phyloP scores from a whole-genome alignment of 2,888 invertebrate species.

The Erebia ligea region DNA sequence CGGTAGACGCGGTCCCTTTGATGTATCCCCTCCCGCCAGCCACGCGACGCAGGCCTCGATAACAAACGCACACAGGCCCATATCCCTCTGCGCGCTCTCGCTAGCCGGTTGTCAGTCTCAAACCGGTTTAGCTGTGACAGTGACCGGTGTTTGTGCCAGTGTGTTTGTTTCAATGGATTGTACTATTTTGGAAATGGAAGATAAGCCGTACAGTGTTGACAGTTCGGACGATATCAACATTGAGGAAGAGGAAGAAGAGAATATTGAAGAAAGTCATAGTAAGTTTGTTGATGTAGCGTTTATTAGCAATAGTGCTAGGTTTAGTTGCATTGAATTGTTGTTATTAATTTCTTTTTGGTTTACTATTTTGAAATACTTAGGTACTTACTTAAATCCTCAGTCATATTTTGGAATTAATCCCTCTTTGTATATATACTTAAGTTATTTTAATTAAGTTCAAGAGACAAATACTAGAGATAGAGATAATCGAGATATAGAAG shows the following conservation, averaged over 20 bases:
- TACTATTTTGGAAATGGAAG: slow-evolving; percentile 74
- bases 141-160: slow-evolving; percentile 69
- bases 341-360: background rate
- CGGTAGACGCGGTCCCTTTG: slow-evolving; percentile 74
- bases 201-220: slow-evolving; percentile 79
- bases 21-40: slow-evolving; percentile 62
- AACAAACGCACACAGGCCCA: slow-evolving; percentile 79
- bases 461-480: background rate
- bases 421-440: too few relatives aligned
- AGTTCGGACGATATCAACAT: slow-evolving; percentile 80
- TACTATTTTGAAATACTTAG: background rate
- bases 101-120: slow-evolving; percentile 77
- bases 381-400: background rate
- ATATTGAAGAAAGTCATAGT: slow-evolving; percentile 74
- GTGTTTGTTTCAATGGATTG: slow-evolving; percentile 65
- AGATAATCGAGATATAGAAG: background rate
- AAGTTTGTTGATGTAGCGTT: slow-evolving; percentile 47
- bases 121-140: slow-evolving; percentile 77
- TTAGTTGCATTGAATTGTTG: background rate
- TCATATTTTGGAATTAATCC: background rate
- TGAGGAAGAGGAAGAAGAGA: slow-evolving; percentile 74
- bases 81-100: slow-evolving; percentile 78
- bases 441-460: background rate
- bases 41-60: slow-evolving; percentile 67
- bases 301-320: slow-evolving; percentile 22